A percentile compares a stretch with the other conserved stretches of the same genome.
Evolutionary conservation across 2,888 invertebrate species (phyloP).

Genomic region (Volucella bombylans): DNA sequence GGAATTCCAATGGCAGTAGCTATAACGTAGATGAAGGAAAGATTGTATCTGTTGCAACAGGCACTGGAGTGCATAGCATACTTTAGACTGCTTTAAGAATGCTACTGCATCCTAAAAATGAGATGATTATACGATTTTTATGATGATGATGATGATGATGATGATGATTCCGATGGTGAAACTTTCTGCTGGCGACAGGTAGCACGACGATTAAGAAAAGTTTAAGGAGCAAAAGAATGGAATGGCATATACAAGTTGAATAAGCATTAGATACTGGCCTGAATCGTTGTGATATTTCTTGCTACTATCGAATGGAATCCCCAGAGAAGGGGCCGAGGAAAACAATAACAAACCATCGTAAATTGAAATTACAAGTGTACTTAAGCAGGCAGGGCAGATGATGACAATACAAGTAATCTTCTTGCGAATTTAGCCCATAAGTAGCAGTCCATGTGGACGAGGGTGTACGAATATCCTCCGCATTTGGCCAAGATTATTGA

Average conservation of each 20-base stretch:
- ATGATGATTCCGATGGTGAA: conserved; percentile 39
- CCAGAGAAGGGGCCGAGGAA: conserved; percentile 8
- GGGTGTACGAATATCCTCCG: neutral
- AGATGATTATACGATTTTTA: conserved; percentile 64
- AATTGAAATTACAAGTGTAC: conserved; percentile 42
- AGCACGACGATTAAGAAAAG: conserved; percentile 30
- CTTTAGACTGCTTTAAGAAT: neutral
- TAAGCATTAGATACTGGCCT: conserved; percentile 38
- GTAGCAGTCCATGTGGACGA: conserved; percentile 21
- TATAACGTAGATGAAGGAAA: conserved; percentile 18
- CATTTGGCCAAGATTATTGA: conserved; percentile 64
- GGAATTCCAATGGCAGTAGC: neutral
- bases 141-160: conserved; percentile 47
- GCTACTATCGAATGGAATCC: neutral
- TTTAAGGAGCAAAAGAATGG: conserved; percentile 14
- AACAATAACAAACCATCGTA: conserved; percentile 20
- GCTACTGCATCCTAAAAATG: conserved; percentile 36
- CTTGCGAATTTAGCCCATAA: conserved; percentile 18
- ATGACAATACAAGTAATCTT: conserved; percentile 1
- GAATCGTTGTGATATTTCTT: neutral
- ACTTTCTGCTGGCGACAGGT: conserved; percentile 32
- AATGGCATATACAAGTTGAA: neutral
- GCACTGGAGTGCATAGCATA: neutral
- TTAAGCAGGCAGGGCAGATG: neutral
- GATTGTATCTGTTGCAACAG: conserved; percentile 43